Percentiles rank a stretch among this genome's conserved stretches.
These are phyloP conservation scores for Eremophila alpestris DNA, from an alignment of 2,797 vertebrate species.

Conservation along the genomic window DNA sequence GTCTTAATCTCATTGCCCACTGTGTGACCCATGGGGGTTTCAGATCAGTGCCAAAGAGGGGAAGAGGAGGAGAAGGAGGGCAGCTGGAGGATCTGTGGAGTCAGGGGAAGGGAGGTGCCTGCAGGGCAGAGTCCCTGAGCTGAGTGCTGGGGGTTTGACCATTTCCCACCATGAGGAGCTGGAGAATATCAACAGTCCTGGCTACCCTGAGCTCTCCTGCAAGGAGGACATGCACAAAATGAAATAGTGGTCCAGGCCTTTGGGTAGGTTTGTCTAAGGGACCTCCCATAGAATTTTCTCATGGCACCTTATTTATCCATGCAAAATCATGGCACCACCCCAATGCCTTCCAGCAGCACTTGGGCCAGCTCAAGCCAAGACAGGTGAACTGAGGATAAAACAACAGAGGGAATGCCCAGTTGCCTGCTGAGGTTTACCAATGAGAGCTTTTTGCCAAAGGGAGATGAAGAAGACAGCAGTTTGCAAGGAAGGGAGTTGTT, in stretches of 20 bases:
- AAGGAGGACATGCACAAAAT: not conserved
- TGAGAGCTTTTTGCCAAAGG: not conserved
- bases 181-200: not conserved
- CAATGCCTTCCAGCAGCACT: not conserved
- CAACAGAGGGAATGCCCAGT: not conserved
- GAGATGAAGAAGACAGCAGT: not conserved
- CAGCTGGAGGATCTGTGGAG: not conserved
- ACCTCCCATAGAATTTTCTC: not conserved
- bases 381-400: not conserved
- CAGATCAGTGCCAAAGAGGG: not conserved
- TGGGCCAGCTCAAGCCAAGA: not conserved
- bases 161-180: rapidly evolving
- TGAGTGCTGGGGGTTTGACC: not conserved
- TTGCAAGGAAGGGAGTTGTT: not conserved
- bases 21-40: conserved; percentile 21
- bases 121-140: not conserved
- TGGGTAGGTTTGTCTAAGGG: not conserved
- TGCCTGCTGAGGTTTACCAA: not conserved
- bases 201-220: not conserved
- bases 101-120: not conserved
- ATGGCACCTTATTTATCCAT: not conserved
- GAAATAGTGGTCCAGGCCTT: not conserved
- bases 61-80: not conserved
- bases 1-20: conserved; percentile 52
- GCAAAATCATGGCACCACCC: rapidly evolving